phyloP scores from a whole-genome alignment of 2,113 vertebrate genomes.

The Synodontis membranacea region DNA sequence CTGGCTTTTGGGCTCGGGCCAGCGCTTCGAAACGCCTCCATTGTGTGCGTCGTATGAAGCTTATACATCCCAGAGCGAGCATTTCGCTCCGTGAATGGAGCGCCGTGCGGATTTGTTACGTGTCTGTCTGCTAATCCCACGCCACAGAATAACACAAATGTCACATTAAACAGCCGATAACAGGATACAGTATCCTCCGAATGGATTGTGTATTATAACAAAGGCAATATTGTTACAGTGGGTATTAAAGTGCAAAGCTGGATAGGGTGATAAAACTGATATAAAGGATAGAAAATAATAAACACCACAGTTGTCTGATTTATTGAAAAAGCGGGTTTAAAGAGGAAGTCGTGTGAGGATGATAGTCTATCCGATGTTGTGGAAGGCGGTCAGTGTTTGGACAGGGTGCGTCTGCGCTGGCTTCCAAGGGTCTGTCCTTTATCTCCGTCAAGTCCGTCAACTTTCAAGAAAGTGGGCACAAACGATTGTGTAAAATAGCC shows the following conservation, averaged over 20 bases:
- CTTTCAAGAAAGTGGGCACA: not conserved
- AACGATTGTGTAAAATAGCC: not conserved
- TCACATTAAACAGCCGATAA: not conserved
- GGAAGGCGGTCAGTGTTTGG: not conserved
- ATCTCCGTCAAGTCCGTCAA: not conserved
- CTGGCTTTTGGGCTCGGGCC: conserved; percentile 59
- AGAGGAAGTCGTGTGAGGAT: not conserved
- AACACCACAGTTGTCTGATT: not conserved
- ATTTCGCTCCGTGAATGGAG: not conserved
- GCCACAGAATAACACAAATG: not conserved
- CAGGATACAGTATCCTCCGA: not conserved
- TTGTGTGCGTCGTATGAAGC: conserved; percentile 39
- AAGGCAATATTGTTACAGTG: not conserved
- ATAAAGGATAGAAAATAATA: not conserved
- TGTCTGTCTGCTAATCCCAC: conserved; percentile 8
- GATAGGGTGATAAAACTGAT: not conserved
- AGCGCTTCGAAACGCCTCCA: conserved; percentile 62
- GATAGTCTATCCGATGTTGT: not conserved
- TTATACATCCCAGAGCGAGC: conserved; percentile 1
- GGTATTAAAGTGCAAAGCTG: not conserved
- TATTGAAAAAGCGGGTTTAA: not conserved
- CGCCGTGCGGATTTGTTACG: not conserved
- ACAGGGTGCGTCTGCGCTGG: not conserved
- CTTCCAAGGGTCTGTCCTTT: too few species aligned
- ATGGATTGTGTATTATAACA: not conserved